Evolutionary conservation across 1,140 invertebrate species (phyloP).

Genomic region (Vanessa tameamea): DNA sequence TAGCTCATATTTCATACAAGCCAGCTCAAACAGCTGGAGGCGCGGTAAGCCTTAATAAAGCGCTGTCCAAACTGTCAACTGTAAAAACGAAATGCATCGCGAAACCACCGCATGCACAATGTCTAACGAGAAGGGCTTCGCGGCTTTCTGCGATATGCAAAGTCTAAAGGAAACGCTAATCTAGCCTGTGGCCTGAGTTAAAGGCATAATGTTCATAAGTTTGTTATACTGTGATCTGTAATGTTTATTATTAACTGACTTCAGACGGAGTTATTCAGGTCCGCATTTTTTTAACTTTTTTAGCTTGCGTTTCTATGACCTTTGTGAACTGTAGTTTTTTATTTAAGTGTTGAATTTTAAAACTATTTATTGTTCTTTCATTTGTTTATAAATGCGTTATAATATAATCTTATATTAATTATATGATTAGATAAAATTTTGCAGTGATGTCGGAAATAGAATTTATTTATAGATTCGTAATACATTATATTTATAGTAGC

Average conservation of each 20-base stretch:
- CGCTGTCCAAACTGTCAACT: slow-evolving; percentile 50
- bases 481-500: too few relatives aligned
- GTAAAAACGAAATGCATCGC: slow-evolving; percentile 54
- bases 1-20: slow-evolving; percentile 32
- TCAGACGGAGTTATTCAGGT: too few relatives aligned
- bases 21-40: slow-evolving; percentile 40
- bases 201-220: slow-evolving; percentile 1
- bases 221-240: slow-evolving; percentile 1
- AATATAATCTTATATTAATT: too few relatives aligned
- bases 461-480: too few relatives aligned
- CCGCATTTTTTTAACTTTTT: too few relatives aligned
- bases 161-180: slow-evolving; percentile 56
- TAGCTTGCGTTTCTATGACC: too few relatives aligned
- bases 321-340: too few relatives aligned
- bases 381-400: too few relatives aligned
- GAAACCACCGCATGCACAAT: slow-evolving; percentile 51
- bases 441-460: too few relatives aligned
- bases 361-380: too few relatives aligned
- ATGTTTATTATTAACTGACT: neutral
- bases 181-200: slow-evolving; percentile 32
- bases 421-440: too few relatives aligned
- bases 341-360: too few relatives aligned
- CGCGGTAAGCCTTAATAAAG: slow-evolving; percentile 45
- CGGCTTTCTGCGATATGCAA: slow-evolving; percentile 54
- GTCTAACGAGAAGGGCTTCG: slow-evolving; percentile 51